Base-by-base conservation (phyloP, 2,888 invertebrate genomes). In the Sarcophaga rosellei region DNA sequence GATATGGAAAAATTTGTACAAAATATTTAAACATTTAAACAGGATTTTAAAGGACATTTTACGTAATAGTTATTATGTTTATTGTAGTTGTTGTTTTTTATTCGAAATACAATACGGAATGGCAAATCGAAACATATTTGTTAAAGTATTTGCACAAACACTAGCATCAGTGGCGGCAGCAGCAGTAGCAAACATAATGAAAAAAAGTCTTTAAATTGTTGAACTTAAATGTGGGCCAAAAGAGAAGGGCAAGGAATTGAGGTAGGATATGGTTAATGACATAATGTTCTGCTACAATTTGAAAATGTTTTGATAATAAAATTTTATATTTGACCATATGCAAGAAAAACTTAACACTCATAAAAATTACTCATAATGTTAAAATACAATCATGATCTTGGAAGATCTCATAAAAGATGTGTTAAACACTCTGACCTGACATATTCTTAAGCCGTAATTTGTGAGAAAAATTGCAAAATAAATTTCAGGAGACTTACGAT, bases 41-140 rank as follows among this genome's bases (percentile, higher is more conserved):
- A 78, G 65, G 69, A 70, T 47, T 69, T 84, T 84, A 61, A 85
- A 86, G 81, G 81, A 86, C 76, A 73, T 80, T 75, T 69, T 20
- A 69, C 63, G 68, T 65, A 61, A 44, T 35, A 20, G 20, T 15
- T 74, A 25, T 85, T 70, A 75, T 20, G 21, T 45, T 77, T n/a
- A 77, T 59, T 77, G 77, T 65, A 63, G 2, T 63, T 74, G 44
- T 53, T 23, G 20, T 79, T 75, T 47, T 75, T 45, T 15, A n/a
- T 69, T 44, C n/a, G 17, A 68, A 35, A 78, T 75, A 66, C 61
- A 35, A 73, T 45, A 53, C 0, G 17, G 0, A 53, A 88, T 88
- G 87, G 89, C 90, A 91, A 92, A 92, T 91, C 90, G 90, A 90
- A 82, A 89, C 91, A 91, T 92, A 92, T 92, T 91, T 91, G 90